Evolutionary conservation across 2,888 invertebrate genomes (phyloP), one percentile per base, ranked within the genome.

Genomic region (Athalia rosae): DNA sequence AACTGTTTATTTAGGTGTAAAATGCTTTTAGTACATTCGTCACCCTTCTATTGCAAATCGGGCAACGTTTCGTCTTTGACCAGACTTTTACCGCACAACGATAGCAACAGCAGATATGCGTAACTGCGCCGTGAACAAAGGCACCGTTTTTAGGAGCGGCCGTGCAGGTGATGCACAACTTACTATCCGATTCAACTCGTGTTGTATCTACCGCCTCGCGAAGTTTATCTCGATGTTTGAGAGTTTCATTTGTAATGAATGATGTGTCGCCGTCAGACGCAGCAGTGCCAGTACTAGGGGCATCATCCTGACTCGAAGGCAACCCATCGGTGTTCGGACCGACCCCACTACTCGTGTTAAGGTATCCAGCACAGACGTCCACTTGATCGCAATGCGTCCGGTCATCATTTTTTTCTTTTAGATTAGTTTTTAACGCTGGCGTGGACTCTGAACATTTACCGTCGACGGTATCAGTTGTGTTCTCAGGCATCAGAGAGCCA

Each of bases 101-200:
- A 82, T 95, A 95, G 84, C 95, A 95, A 81, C 94, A 94, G 84
- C 94, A 94, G 80, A 93, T 92, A 79, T 95, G 95, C 0, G 93
- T 93, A 77, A 92, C 92, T 63, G 92, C 90, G 0, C 93, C 93
- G 85, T 95, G 95, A 0, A 94, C 92, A 84, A 95, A 95, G 56
- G 93, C 93, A 0, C 94, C 93, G 76, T 94, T 92, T 85, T 94
- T 94, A 0, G 94, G 94, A 69, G 91, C 92, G 0, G 90, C 87
- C 45, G 92, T 91, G 84, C 95, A 95, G 15, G 93, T 91, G 45
- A 94, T 92, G 84, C 95, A 95, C 84, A 92, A 85, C 79, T 90
- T 86, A 67, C 90, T 89, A 41, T 88, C 85, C 2, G 76, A 11
- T 45, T 80, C 79, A 77, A 15, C 53, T 9, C 41, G 64, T 56